A percentile compares a stretch with the other conserved stretches of the same genome.
phyloP scores from a whole-genome alignment of 2,888 invertebrate genomes.

The Kuschelorhynchus macadamiae region DNA sequence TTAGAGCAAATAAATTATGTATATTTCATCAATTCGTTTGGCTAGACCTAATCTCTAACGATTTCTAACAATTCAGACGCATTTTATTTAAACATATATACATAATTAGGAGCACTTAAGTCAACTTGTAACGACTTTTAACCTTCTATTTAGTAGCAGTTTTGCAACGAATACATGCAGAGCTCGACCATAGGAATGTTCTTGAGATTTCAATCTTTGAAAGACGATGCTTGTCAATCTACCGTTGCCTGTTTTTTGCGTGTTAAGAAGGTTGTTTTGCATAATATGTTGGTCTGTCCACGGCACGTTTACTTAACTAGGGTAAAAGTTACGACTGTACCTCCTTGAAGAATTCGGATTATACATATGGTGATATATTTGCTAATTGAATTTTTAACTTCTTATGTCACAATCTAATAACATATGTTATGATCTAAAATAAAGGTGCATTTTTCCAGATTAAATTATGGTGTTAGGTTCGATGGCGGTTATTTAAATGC shows the following conservation, averaged over 20 bases:
- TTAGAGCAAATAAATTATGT: too few relatives aligned
- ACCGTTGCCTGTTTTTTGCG: slow-evolving; percentile 35
- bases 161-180: slow-evolving; percentile 47
- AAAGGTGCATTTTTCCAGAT: too few relatives aligned
- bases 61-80: slow-evolving; percentile 4
- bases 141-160: slow-evolving; percentile 45
- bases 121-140: slow-evolving; percentile 43
- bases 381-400: too few relatives aligned
- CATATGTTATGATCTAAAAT: too few relatives aligned
- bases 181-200: slow-evolving; percentile 36
- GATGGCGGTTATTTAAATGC: too few relatives aligned
- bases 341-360: too few relatives aligned
- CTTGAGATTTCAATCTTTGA: slow-evolving; percentile 45
- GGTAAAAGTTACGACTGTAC: too few relatives aligned
- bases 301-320: slow-evolving; percentile 12
- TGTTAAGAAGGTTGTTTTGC: slow-evolving; percentile 32
- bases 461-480: too few relatives aligned
- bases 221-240: slow-evolving; percentile 49
- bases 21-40: too few relatives aligned
- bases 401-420: too few relatives aligned
- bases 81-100: slow-evolving; percentile 37
- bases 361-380: too few relatives aligned
- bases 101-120: slow-evolving; percentile 48
- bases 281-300: slow-evolving; percentile 28
- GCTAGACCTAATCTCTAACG: background rate